Percentiles rank a stretch among this genome's conserved stretches.
phyloP scores from a whole-genome alignment of 2,113 vertebrate species.

The Drymodes brunneopygia region DNA sequence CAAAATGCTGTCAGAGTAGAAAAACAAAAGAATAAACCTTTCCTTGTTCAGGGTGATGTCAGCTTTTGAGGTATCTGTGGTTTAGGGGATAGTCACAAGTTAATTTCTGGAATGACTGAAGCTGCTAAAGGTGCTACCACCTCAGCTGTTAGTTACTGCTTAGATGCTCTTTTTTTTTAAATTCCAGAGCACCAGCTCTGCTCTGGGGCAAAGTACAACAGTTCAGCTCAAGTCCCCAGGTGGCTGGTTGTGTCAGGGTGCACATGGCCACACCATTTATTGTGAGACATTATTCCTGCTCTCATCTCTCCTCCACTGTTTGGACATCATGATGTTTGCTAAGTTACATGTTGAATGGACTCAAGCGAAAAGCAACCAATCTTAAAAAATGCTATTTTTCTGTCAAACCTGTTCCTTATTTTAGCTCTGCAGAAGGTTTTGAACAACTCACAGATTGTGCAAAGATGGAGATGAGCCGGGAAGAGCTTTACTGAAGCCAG shows the following conservation, averaged over 20 bases:
- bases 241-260: background rate
- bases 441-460: background rate
- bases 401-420: background rate
- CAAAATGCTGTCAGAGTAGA: background rate
- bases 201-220: background rate
- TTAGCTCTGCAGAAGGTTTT: background rate
- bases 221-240: background rate
- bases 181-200: background rate
- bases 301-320: background rate
- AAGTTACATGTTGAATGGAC: background rate
- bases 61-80: background rate
- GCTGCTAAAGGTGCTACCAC: background rate
- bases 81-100: background rate
- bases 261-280: background rate
- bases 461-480: background rate
- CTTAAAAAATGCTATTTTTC: background rate
- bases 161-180: background rate
- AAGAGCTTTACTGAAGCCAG: background rate
- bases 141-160: background rate
- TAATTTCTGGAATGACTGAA: background rate
- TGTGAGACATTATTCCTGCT: background rate
- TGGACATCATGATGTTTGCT: background rate
- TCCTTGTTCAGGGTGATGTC: background rate
- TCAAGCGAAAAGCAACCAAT: background rate
- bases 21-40: background rate